These are phyloP conservation scores for Drosophila auraria DNA, from an alignment of 1,140 invertebrate species.

Conservation along the genomic window DNA sequence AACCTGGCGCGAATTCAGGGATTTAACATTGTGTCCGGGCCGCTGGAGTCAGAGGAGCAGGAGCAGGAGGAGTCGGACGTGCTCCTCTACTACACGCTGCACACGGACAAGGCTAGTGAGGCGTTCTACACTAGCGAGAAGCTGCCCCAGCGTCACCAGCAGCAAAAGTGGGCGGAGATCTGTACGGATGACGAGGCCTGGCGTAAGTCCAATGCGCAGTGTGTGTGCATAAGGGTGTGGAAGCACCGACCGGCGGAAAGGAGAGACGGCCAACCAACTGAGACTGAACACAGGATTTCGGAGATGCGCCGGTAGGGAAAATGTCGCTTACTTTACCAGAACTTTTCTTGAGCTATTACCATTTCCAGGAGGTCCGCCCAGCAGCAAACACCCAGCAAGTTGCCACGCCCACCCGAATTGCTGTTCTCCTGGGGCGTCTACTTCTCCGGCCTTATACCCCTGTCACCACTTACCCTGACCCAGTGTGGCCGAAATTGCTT, in stretches of 20 bases:
- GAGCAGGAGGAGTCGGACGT: conserved; percentile 72
- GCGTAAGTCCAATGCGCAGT: conserved; percentile 78
- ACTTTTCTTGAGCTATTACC: too few species aligned
- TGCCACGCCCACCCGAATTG: conserved; percentile 85
- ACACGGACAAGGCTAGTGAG: conserved; percentile 90
- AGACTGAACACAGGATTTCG: conserved; percentile 53
- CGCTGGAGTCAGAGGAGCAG: neutral
- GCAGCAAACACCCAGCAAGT: conserved; percentile 51
- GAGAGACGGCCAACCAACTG: conserved; percentile 29
- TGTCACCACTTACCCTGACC: conserved; percentile 79
- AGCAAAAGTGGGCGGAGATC: conserved; percentile 87
- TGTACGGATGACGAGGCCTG: conserved; percentile 63
- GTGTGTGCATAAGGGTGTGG: conserved; percentile 83
- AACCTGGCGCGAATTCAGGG: conserved; percentile 90
- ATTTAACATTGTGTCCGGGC: conserved; percentile 85
- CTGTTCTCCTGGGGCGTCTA: conserved; percentile 94
- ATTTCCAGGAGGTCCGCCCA: conserved; percentile 19
- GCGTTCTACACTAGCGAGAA: conserved; percentile 95
- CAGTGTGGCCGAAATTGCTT: conserved; percentile 92
- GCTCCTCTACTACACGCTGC: conserved; percentile 92
- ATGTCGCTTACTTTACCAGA: neutral
- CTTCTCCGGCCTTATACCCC: conserved; percentile 92
- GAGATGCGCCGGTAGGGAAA: conserved; percentile 6
- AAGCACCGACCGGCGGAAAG: conserved; percentile 42
- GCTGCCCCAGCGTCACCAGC: conserved; percentile 88